Evolutionary conservation across 2,113 vertebrate genomes (phyloP).

Genomic region (Petrocephalus microphthalmus): DNA sequence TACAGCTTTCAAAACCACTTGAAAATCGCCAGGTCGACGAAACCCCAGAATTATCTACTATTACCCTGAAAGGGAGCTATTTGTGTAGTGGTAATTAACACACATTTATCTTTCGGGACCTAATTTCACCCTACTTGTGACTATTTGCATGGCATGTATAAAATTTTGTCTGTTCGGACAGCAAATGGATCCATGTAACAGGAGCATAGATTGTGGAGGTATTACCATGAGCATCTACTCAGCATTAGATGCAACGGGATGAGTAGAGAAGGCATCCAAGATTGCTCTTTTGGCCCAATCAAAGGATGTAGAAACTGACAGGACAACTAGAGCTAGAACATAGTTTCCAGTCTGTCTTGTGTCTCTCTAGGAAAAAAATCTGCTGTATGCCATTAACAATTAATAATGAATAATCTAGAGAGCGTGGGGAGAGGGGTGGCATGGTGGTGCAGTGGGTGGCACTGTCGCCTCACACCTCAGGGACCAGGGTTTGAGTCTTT

Average conservation of each 20-base stretch:
- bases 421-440: not conserved
- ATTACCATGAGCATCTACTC: not conserved
- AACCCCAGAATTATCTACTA: not conserved
- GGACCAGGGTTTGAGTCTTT: not conserved
- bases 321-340: not conserved
- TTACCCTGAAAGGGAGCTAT: not conserved
- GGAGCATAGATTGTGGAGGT: not conserved
- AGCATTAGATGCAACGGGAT: not conserved
- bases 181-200: not conserved
- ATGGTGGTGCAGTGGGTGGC: not conserved
- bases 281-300: not conserved
- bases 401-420: not conserved
- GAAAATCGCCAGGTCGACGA: slow-evolving; percentile 1
- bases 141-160: not conserved
- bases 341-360: not conserved
- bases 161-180: not conserved
- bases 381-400: not conserved
- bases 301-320: not conserved
- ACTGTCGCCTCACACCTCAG: not conserved
- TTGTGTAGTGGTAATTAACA: not conserved
- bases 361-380: not conserved
- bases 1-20: not conserved
- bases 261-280: not conserved
- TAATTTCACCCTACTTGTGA: not conserved
- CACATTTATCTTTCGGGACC: not conserved